Conservation (phyloP, 2,888 invertebrate species). For the Petrophora chlorosata region DNA sequence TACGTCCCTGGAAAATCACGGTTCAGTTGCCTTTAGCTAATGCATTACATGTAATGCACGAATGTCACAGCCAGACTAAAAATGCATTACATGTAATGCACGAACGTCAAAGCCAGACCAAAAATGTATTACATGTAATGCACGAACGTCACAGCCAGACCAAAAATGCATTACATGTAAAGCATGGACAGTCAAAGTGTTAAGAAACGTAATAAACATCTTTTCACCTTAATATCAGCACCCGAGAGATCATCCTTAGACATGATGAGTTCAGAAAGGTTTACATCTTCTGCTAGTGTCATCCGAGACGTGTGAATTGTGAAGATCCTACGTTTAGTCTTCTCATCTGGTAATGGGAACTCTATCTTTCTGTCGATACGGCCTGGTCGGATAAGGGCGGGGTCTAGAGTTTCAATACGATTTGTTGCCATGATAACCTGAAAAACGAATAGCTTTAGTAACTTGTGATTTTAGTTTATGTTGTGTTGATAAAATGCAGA, state of each 20-base stretch:
- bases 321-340: slow-evolving; percentile 98
- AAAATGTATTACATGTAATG: too few species aligned
- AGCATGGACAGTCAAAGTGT: too few species aligned
- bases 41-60: too few species aligned
- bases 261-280: slow-evolving; percentile 98
- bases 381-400: slow-evolving; percentile 98
- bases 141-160: too few species aligned
- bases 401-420: slow-evolving; percentile 98
- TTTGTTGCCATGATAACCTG: slow-evolving; percentile 98
- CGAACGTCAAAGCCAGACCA: too few species aligned
- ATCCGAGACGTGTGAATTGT: slow-evolving; percentile 99
- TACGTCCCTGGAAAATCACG: too few species aligned
- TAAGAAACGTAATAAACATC: too few species aligned
- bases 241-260: slow-evolving; percentile 99
- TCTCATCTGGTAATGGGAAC: slow-evolving; percentile 99
- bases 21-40: too few species aligned
- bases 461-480: not conserved
- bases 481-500: not conserved
- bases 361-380: slow-evolving; percentile 99
- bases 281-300: slow-evolving; percentile 98
- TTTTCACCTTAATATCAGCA: slow-evolving; percentile 94
- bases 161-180: too few species aligned
- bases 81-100: too few species aligned
- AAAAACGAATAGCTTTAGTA: slow-evolving; percentile 20
- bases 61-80: too few species aligned